phyloP scores from a whole-genome alignment of 2,113 vertebrate genomes.

The Thinocorus orbignyianus region DNA sequence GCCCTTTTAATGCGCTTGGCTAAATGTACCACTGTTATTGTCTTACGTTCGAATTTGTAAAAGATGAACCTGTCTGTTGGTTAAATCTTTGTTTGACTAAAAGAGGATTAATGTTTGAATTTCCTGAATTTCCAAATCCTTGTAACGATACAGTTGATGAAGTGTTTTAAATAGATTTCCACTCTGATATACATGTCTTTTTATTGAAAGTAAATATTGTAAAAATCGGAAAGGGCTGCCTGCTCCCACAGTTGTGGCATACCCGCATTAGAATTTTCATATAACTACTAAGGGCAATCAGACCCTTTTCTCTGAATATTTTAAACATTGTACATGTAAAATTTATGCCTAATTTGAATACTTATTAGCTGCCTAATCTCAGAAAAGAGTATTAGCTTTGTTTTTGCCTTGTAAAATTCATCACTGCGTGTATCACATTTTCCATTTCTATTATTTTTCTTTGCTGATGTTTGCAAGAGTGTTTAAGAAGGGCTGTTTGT shows the following conservation, averaged over 20 bases:
- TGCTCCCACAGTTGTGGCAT: constrained; percentile 75
- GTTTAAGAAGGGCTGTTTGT: constrained; percentile 82
- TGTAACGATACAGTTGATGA: constrained; percentile 57
- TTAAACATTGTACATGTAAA: constrained; percentile 99
- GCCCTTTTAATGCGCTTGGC: constrained; percentile 59
- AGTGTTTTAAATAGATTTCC: constrained; percentile 63
- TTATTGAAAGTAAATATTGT: constrained; percentile 70
- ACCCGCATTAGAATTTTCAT: constrained; percentile 91
- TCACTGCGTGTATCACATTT: constrained; percentile 80
- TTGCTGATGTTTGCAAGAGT: constrained; percentile 66
- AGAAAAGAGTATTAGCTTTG: constrained; percentile 89
- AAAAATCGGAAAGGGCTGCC: constrained; percentile 72
- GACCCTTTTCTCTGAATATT: constrained; percentile 98
- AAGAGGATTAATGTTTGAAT: constrained; percentile 60
- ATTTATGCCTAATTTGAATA: constrained; percentile 99
- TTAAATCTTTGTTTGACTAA: constrained; percentile 66
- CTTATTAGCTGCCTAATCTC: constrained; percentile 96
- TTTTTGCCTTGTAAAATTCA: constrained; percentile 91
- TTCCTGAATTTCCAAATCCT: constrained; percentile 50
- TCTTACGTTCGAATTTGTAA: constrained; percentile 57
- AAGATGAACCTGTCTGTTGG: constrained; percentile 58
- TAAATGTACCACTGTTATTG: constrained; percentile 53
- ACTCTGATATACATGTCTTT: constrained; percentile 35
- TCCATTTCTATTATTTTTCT: constrained; percentile 76
- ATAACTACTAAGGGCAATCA: constrained; percentile 95